These are phyloP conservation scores for Sinhomidia bicolor DNA, from an alignment of 2,888 invertebrate genomes.

Conservation along the genomic window DNA sequence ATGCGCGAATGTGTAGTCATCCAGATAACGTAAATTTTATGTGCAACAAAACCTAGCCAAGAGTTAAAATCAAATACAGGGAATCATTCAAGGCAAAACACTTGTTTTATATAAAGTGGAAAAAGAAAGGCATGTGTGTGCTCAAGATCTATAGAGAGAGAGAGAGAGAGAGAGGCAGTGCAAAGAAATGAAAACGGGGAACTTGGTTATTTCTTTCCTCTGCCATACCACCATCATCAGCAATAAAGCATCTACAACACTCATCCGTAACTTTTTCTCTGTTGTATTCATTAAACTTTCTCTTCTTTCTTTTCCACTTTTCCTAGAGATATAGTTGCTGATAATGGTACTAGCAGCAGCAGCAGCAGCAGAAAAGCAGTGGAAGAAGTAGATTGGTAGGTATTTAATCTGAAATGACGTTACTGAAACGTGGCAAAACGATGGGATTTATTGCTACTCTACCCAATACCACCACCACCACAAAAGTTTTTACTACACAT, in stretches of 20 bases:
- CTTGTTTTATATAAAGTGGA: background rate
- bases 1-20: conserved; percentile 36
- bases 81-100: background rate
- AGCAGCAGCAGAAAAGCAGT: no score
- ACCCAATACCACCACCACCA: background rate
- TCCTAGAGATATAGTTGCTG: background rate
- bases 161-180: no score
- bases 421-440: conserved; percentile 67
- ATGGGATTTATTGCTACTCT: conserved; percentile 66
- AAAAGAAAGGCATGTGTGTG: background rate
- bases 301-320: conserved; percentile 9
- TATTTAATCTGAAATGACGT: conserved; percentile 49
- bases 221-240: background rate
- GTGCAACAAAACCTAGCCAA: conserved; percentile 36
- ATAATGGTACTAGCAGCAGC: no score
- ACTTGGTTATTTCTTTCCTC: conserved; percentile 6
- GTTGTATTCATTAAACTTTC: conserved; percentile 53
- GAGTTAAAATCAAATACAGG: conserved; percentile 60
- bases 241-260: conserved; percentile 36
- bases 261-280: conserved; percentile 44
- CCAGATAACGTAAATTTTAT: conserved; percentile 64
- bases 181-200: no score
- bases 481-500: conserved; percentile 29
- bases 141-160: conserved; percentile 1
- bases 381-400: background rate